Evolutionary conservation across 2,888 invertebrate genomes (phyloP), one percentile per base, ranked within the genome.

Genomic region (Drosophila melanocephala): DNA sequence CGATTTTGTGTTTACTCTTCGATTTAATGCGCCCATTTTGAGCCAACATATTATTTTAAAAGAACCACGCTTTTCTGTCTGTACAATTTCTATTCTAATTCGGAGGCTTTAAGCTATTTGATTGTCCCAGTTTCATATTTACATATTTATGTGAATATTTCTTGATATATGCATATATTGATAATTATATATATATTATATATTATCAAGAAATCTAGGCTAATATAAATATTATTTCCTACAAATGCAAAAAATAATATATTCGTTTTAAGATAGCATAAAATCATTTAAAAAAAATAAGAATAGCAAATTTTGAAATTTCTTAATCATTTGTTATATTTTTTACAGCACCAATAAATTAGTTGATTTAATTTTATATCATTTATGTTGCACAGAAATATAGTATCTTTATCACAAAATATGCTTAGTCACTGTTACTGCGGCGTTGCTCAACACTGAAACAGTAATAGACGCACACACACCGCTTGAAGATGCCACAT

Each of bases 401-500:
- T 22, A 4, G 14, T 0, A 4, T 14, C 14, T 7, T 47, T 42
- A 10, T 10, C n/a, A 10, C 14, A 19, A 51, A 19, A 19, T 28
- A 6, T 9, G 14, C 14, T 22, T 6, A 1, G 53, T 53, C 32
- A 32, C 22, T 32, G 32, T 14, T 7, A 14, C 19, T n/a, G 30
- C 1, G 52, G 1, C 3, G 22, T 22, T 58, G 58, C 32, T 2
- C 65, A 59, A 37, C 61, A 51, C 52, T 61, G 47, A 26, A 16
- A 47, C 35, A 50, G 35, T 57, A 51, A 14, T 19, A 56, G 52
- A 60, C 42, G 56, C 55, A 39, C 30, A 2, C 50, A 44, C 33
- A 42, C 28, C 61, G 58, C 58, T 30, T 72, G 70, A 74, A 63
- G 58, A 58, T 78, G 71, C 72, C 53, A 32, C 53, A 59, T 59